A percentile compares a stretch with the other conserved stretches of the same genome.
Evolutionary conservation across 2,888 invertebrate genomes (phyloP).

Genomic region (Limnephilus marmoratus): DNA sequence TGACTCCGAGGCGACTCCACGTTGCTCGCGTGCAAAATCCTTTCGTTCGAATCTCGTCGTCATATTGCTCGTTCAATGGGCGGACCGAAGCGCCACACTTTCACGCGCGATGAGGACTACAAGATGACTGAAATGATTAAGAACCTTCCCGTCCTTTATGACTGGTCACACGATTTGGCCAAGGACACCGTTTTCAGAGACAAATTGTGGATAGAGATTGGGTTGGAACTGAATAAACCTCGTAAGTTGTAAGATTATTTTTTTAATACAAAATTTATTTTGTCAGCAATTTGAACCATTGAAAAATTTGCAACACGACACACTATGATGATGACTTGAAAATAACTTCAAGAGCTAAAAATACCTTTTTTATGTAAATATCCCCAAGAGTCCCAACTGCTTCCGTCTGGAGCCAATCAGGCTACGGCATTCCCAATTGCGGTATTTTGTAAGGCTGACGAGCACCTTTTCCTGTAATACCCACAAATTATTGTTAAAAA

Average conservation of each 20-base stretch:
- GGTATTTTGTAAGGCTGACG: no score
- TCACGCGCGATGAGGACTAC: slow-evolving; percentile 2
- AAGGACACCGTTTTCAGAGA: neutral
- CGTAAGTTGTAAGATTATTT: neutral
- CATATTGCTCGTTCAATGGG: neutral
- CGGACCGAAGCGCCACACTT: neutral
- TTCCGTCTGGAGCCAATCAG: no score
- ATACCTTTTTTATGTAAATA: no score
- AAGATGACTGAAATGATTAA: neutral
- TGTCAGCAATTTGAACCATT: neutral
- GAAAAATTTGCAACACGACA: no score
- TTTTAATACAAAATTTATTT: neutral
- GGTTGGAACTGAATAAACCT: neutral
- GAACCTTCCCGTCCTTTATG: neutral
- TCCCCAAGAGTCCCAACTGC: no score
- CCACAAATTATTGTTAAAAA: no score
- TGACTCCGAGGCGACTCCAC: neutral
- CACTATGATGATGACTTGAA: no score
- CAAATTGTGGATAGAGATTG: neutral
- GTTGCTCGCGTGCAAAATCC: slow-evolving; percentile 2
- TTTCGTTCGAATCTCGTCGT: neutral
- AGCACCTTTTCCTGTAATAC: no score
- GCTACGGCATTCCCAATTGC: no score
- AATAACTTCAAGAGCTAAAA: no score
- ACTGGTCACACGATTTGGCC: neutral